phyloP scores from a whole-genome alignment of 2,113 vertebrate species.

The Cyprinodon tularosa region DNA sequence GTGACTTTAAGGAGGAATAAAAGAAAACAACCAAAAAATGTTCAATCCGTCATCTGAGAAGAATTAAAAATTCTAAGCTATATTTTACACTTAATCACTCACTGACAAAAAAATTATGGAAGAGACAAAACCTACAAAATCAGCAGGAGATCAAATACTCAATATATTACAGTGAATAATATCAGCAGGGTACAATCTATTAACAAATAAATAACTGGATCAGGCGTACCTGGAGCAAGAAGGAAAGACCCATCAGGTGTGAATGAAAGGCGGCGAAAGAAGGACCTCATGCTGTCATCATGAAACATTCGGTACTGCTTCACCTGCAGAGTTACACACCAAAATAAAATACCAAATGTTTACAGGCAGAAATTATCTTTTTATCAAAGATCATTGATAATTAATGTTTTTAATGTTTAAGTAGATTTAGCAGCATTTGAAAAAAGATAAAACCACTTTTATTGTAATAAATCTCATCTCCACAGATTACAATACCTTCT shows the following conservation, averaged over 20 bases:
- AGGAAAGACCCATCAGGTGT: slow-evolving; percentile 94
- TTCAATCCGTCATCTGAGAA: too few relatives aligned
- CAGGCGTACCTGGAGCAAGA: slow-evolving; percentile 86
- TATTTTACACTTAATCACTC: too few relatives aligned
- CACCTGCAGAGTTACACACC: slow-evolving; percentile 71
- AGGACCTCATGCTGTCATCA: slow-evolving; percentile 97
- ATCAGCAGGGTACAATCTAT: neutral
- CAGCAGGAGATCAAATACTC: neutral
- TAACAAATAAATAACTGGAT: neutral
- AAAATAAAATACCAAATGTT: neutral
- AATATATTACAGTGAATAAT: neutral
- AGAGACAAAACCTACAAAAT: neutral
- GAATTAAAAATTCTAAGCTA: too few relatives aligned
- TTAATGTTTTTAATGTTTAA: neutral
- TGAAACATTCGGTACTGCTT: slow-evolving; percentile 95
- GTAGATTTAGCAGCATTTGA: neutral
- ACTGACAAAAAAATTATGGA: neutral
- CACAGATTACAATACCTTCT: too few relatives aligned
- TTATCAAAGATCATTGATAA: too few relatives aligned
- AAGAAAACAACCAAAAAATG: too few relatives aligned
- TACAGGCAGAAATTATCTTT: neutral
- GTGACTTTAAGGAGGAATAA: too few relatives aligned
- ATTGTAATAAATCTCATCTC: too few relatives aligned
- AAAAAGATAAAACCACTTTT: neutral
- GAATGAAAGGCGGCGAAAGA: slow-evolving; percentile 94